phyloP scores from a whole-genome alignment of 2,888 invertebrate species.

The Melinaea menophilus region DNA sequence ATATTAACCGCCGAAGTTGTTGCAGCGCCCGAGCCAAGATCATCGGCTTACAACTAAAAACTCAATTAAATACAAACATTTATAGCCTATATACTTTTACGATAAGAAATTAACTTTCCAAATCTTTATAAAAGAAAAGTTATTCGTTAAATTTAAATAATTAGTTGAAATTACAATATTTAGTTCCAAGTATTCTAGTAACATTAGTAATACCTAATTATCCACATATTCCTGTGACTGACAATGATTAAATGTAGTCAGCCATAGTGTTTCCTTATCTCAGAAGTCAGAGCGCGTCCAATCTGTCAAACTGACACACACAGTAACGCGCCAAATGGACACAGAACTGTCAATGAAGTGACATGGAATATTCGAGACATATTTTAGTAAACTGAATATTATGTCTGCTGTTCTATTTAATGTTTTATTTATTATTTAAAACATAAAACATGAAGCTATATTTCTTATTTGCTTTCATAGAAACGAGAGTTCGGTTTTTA shows the following conservation, averaged over 20 bases:
- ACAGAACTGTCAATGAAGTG: conserved; percentile 23
- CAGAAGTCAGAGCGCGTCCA: conserved; percentile 32
- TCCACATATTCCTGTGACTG: conserved; percentile 11
- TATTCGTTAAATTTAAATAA: neutral
- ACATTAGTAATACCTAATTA: conserved; percentile 7
- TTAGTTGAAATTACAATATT: neutral
- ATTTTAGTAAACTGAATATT: no score
- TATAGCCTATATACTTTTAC: conserved; percentile 34
- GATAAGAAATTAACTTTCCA: conserved; percentile 26
- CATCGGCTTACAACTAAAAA: conserved; percentile 27
- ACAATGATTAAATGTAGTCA: conserved; percentile 22
- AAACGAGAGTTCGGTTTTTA: no score
- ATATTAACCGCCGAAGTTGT: conserved; percentile 28
- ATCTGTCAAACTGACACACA: conserved; percentile 33
- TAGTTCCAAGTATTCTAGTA: neutral
- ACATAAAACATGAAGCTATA: no score
- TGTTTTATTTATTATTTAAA: no score
- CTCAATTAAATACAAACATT: conserved; percentile 33
- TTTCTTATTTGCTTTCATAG: no score
- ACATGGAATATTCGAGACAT: conserved; percentile 15
- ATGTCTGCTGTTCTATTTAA: no score
- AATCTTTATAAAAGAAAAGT: neutral
- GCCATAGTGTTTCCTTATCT: conserved; percentile 30
- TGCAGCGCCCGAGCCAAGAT: conserved; percentile 17
- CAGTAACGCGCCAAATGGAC: conserved; percentile 31